Conservation (phyloP, 2,888 invertebrate genomes). For the Ptilodon capucinus region DNA sequence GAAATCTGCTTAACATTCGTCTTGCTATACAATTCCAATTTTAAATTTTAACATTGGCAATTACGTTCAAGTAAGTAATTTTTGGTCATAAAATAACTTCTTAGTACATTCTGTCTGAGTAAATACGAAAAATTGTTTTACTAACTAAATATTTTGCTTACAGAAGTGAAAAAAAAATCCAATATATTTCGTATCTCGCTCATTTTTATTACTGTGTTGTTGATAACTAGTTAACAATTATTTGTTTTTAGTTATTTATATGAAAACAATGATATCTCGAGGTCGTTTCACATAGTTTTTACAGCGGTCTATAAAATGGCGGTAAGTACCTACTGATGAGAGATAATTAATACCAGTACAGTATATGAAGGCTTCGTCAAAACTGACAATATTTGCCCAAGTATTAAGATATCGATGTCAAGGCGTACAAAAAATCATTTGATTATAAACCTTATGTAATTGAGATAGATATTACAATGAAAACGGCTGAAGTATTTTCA, state of each 20-base stretch:
- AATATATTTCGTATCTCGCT: not conserved
- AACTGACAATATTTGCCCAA: constrained; percentile 52
- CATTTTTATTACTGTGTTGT: not conserved
- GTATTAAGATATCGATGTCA: constrained; percentile 61
- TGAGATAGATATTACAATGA: not conserved
- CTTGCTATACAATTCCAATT: no score
- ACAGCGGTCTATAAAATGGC: constrained; percentile 18
- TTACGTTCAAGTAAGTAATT: no score
- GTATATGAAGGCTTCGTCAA: constrained; percentile 44
- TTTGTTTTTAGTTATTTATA: not conserved
- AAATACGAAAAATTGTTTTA: no score
- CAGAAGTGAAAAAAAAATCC: no score
- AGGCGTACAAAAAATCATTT: constrained; percentile 33
- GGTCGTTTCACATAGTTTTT: constrained; percentile 22
- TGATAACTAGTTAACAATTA: not conserved
- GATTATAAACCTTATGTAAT: constrained; percentile 33
- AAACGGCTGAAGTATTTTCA: no score
- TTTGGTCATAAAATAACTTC: no score
- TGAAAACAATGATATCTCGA: constrained; percentile 19
- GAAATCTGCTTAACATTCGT: no score
- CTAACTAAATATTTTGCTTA: no score
- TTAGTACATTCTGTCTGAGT: no score
- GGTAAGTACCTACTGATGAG: constrained; percentile 7
- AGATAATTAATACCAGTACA: constrained; percentile 40
- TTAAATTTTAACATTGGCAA: no score